Evolutionary conservation across 2,113 vertebrate genomes (phyloP), one percentile per base, ranked within the genome.

Genomic region (Ploceus nigricollis): DNA sequence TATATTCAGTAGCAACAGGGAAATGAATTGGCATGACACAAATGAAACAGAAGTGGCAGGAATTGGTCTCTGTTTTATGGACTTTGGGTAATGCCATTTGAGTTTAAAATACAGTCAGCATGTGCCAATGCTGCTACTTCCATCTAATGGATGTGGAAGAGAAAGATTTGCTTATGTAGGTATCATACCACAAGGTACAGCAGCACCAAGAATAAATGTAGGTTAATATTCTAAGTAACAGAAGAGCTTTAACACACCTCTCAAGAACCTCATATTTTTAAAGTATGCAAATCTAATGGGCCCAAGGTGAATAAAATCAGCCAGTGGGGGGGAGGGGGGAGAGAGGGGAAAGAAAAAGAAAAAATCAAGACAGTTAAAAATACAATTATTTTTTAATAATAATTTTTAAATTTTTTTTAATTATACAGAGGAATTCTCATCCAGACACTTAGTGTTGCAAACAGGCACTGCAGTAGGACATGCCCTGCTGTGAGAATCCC

Each of bases 261-360:
- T 39, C 57, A 82, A 75, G 48, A 91, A 48, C 11, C 14, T 76
- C 14, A 13, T 13, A 15, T 17, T 79, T 66, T 95, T 65, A 79
- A 76, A 33, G 27, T 13, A 13, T 37, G 37, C 21, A 65, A 77
- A 73, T 50, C 27, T 87, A 90, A 60, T 16, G 17, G 56, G 25
- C 31, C 9, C 7, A 61, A 51, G 14, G 20, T 50, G 31, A 76
- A 82, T 47, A 63, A 91, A 93, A 64, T 22, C 42, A 91, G n/a
- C 23, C 1, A 9, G 42, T 1, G 5, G 1, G 10, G 5, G 6
- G 7, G 3, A 2, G 11, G 21, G 31, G 28, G 39, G 8, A 9
- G 23, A 6, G 9, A 13, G 7, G 13, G 5, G 4, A 6, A 3
- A 17, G 22, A n/a, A 54, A 48, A 10, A 15, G 0, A 40, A 63